Conservation (phyloP, 2,888 invertebrate species). For the Branchipolynoe longqiensis region DNA sequence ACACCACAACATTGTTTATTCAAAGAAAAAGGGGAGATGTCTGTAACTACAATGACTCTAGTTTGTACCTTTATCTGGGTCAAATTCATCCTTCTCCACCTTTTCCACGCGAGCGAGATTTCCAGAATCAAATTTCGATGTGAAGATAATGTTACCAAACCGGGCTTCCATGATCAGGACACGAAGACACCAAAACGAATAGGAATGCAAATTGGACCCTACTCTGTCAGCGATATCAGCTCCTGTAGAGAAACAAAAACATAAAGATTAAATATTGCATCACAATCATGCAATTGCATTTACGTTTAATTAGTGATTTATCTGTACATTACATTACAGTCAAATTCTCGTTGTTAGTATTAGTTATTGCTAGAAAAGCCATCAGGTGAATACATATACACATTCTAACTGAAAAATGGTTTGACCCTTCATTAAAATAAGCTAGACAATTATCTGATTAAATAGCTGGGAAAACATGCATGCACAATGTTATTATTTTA, state of each 20-base stretch:
- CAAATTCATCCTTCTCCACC: slow-evolving; percentile 81
- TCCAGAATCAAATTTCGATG: slow-evolving; percentile 94
- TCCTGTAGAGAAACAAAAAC: background rate
- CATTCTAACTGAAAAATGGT: no score
- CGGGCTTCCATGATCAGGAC: slow-evolving; percentile 76
- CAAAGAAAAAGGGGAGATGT: no score
- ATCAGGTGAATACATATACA: no score
- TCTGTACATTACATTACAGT: background rate
- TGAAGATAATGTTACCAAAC: slow-evolving; percentile 89
- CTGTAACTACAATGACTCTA: no score
- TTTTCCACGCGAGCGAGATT: slow-evolving; percentile 92
- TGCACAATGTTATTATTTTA: no score
- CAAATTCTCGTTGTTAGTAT: background rate
- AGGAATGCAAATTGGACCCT: background rate
- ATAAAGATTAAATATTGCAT: background rate
- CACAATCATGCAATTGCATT: background rate
- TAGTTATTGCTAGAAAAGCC: background rate
- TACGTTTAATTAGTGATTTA: background rate
- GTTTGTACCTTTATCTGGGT: slow-evolving; percentile 69
- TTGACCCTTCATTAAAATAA: no score
- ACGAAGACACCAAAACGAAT: no score
- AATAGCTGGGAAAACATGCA: no score
- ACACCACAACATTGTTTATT: no score
- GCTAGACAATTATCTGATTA: no score
- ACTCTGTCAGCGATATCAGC: background rate